Conservation (phyloP, 1,140 invertebrate species). For the Drosophila neocordata region DNA sequence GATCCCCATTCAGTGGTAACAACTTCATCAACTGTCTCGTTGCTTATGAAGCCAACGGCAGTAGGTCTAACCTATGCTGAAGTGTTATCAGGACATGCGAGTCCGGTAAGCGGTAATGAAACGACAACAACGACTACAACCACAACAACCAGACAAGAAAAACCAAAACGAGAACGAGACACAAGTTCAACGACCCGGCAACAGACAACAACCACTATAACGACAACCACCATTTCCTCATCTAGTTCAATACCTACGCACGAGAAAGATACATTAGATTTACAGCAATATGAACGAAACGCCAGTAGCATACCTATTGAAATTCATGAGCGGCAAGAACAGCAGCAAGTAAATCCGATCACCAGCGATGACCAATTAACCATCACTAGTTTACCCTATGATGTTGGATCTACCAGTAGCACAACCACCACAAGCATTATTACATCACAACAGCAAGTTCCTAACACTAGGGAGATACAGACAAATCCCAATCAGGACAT, state of each 20-base stretch:
- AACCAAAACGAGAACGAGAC: conserved; percentile 55
- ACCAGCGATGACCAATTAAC: conserved; percentile 20
- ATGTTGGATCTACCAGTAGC: conserved; percentile 16
- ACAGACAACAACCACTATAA: conserved; percentile 32
- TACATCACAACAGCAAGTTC: conserved; percentile 35
- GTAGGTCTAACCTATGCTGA: conserved; percentile 84
- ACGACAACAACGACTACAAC: conserved; percentile 34
- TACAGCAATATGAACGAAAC: conserved; percentile 24
- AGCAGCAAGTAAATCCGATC: conserved; percentile 14
- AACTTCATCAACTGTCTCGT: conserved; percentile 79
- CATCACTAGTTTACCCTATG: conserved; percentile 18
- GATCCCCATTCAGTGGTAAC: conserved; percentile 88
- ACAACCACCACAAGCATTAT: conserved; percentile 14
- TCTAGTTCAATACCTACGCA: conserved; percentile 54
- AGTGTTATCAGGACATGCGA: conserved; percentile 81
- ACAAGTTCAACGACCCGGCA: conserved; percentile 42
- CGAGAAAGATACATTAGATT: conserved; percentile 22
- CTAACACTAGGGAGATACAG: conserved; percentile 31
- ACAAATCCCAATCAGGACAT: conserved; percentile 34
- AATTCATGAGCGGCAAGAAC: conserved; percentile 34
- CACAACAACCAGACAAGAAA: conserved; percentile 27
- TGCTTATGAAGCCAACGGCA: conserved; percentile 80
- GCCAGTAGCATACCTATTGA: conserved; percentile 31
- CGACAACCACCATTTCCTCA: conserved; percentile 40
- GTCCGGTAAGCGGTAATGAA: conserved; percentile 81